Evolutionary conservation across 35 echinoderm and acorn worm species (phyloP).

Genomic region (Lytechinus pictus): DNA sequence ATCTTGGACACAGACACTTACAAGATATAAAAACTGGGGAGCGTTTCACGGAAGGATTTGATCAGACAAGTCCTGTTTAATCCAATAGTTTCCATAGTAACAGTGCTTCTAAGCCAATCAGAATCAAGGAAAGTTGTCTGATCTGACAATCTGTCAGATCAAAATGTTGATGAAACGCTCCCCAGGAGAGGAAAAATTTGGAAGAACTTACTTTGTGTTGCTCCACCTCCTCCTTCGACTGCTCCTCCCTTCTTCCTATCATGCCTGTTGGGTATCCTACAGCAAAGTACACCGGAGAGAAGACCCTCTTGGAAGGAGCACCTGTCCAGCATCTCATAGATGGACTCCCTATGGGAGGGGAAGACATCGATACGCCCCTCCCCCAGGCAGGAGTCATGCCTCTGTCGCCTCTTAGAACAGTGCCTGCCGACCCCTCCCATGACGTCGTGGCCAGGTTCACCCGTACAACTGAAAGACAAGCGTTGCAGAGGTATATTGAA

Average conservation of each 20-base stretch:
- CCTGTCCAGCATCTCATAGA: constrained; percentile 52
- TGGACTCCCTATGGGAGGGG: constrained; percentile 44
- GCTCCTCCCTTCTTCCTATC: constrained; percentile 31
- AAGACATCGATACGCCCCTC: constrained; percentile 82
- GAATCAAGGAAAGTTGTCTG: no score
- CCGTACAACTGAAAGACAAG: constrained; percentile 61
- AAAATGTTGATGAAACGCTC: no score
- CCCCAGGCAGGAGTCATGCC: constrained; percentile 66
- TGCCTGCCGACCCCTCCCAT: constrained; percentile 73
- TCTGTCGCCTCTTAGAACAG: constrained; percentile 69
- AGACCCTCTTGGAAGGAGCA: constrained; percentile 78
- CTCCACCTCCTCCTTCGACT: neutral
- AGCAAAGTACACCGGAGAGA: constrained; percentile 77
- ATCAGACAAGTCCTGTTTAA: no score
- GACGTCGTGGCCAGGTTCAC: constrained; percentile 51
- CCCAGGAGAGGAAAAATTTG: neutral
- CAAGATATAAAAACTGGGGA: no score
- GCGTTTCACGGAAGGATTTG: no score
- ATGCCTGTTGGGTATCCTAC: constrained; percentile 53
- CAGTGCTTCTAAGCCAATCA: no score
- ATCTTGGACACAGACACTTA: no score
- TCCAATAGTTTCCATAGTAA: no score
- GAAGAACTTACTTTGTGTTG: neutral
- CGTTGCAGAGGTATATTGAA: neutral
- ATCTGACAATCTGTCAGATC: no score